phyloP scores from a whole-genome alignment of 2,797 vertebrate genomes.

The Pangasius larnaudii region DNA sequence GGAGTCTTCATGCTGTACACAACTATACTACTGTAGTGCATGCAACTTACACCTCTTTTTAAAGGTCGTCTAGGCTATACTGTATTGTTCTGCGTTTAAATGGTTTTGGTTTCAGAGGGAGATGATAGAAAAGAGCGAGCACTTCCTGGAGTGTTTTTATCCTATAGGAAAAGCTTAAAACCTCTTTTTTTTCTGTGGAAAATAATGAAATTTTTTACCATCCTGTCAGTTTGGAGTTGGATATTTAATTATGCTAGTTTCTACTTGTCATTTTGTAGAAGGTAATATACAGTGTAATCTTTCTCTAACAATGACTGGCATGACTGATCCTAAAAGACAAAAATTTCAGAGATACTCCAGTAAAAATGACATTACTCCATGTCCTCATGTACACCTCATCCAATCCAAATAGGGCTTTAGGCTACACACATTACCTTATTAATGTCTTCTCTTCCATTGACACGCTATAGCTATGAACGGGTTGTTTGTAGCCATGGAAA shows the following conservation, averaged over 20 bases:
- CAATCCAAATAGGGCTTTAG: constrained; percentile 1
- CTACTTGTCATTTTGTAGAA: not conserved
- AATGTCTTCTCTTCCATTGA: not conserved
- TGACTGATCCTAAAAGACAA: constrained; percentile 4
- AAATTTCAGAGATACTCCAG: not conserved
- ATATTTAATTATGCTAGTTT: not conserved
- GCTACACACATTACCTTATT: constrained; percentile 7
- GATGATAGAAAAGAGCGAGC: not conserved
- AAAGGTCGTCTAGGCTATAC: too few relatives aligned
- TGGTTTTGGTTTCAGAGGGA: not conserved
- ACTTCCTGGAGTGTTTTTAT: not conserved
- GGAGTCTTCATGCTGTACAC: not conserved
- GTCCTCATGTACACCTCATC: constrained; percentile 17
- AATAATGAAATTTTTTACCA: not conserved
- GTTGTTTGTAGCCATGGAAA: too few relatives aligned
- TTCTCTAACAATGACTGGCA: not conserved
- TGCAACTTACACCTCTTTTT: not conserved
- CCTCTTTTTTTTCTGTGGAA: not conserved
- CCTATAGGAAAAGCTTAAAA: not conserved
- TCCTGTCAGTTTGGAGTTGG: not conserved
- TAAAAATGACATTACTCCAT: constrained; percentile 4
- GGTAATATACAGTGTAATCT: not conserved
- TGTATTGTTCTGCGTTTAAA: not conserved
- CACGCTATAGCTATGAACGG: not conserved
- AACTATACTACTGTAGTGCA: not conserved